These are phyloP conservation scores for Hemiscyllium ocellatum DNA, from an alignment of 2,113 vertebrate species.

Conservation along the genomic window DNA sequence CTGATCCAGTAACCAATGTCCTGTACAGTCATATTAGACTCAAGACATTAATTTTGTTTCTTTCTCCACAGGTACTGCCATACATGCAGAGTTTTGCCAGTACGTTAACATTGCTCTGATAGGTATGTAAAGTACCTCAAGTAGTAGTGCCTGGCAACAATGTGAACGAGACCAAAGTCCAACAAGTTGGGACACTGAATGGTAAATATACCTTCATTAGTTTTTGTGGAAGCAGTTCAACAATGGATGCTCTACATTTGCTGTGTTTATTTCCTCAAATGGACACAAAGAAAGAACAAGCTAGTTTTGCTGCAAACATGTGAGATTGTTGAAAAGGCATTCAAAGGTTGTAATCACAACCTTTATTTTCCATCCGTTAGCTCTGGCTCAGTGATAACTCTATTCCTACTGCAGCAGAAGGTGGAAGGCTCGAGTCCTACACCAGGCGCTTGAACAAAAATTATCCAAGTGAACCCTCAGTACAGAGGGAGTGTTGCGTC, in stretches of 20 bases:
- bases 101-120: not conserved
- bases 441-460: not conserved
- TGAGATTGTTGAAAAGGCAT: not conserved
- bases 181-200: not conserved
- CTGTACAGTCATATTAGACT: too few species aligned
- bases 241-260: not conserved
- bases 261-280: not conserved
- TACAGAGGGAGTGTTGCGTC: not conserved
- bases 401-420: not conserved
- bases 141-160: not conserved
- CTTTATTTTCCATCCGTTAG: not conserved
- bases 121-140: not conserved
- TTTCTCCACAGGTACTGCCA: too few species aligned
- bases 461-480: not conserved
- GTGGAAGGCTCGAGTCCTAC: not conserved
- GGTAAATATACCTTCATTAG: not conserved
- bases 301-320: too few species aligned
- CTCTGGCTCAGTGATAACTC: not conserved
- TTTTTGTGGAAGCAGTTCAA: not conserved
- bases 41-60: too few species aligned
- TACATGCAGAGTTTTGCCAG: too few species aligned
- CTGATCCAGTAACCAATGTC: too few species aligned
- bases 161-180: not conserved
- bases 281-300: not conserved
- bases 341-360: not conserved